Evolutionary conservation across 2,797 vertebrate species (phyloP).

Genomic region (Clarias pachynema): DNA sequence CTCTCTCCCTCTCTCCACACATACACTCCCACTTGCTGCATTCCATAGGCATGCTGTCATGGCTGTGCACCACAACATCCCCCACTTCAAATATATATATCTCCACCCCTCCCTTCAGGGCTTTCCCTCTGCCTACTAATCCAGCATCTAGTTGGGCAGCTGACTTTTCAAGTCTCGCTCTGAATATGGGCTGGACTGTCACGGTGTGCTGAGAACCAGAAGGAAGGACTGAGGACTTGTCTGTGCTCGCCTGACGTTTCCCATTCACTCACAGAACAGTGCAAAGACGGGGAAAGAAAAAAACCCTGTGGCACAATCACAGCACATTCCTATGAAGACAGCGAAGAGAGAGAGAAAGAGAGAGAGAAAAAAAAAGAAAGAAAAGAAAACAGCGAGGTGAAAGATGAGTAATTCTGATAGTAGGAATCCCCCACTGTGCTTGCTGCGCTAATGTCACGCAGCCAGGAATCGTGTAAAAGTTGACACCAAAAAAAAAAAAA

Average conservation of each 20-base stretch:
- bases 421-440: slow-evolving; percentile 10
- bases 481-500: background rate
- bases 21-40: background rate
- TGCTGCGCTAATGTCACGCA: background rate
- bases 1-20: slow-evolving; percentile 19
- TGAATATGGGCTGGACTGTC: slow-evolving; percentile 60
- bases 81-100: slow-evolving; percentile 35
- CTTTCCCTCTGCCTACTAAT: slow-evolving; percentile 64
- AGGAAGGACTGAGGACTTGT: slow-evolving; percentile 12
- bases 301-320: background rate
- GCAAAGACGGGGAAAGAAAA: background rate
- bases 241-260: slow-evolving; percentile 1
- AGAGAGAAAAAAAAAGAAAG: background rate
- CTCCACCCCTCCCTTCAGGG: slow-evolving; percentile 41
- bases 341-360: too few relatives aligned
- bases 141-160: slow-evolving; percentile 63
- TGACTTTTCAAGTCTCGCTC: slow-evolving; percentile 64
- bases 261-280: background rate
- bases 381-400: background rate
- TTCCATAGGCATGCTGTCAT: slow-evolving; percentile 52
- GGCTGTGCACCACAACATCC: slow-evolving; percentile 48
- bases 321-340: background rate
- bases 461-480: background rate
- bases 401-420: background rate
- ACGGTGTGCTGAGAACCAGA: slow-evolving; percentile 38